Conservation (phyloP, 1,140 invertebrate genomes). For the Drosophila sucinea region DNA sequence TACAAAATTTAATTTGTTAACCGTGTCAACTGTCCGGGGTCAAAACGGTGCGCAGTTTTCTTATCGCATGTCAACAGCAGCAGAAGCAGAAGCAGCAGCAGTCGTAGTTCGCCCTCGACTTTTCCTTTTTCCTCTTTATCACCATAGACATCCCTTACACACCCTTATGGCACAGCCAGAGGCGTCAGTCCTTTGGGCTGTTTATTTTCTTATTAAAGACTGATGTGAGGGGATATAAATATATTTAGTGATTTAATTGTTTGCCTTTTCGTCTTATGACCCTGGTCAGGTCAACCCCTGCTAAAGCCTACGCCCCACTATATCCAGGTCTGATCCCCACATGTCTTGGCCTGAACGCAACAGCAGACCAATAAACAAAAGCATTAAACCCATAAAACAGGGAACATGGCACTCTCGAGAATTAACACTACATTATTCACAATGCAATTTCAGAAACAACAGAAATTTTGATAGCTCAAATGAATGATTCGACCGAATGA, state of each 20-base stretch:
- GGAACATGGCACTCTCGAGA: conserved; percentile 79
- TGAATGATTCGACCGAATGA: conserved; percentile 1
- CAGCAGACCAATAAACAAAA: conserved; percentile 80
- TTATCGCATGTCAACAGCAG: conserved; percentile 70
- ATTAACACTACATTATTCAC: conserved; percentile 81
- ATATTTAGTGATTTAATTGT: conserved; percentile 4
- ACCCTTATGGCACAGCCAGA: conserved; percentile 3
- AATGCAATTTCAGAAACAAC: conserved; percentile 75
- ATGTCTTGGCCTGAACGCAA: conserved; percentile 54
- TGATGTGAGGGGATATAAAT: not conserved
- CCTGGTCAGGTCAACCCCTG: not conserved
- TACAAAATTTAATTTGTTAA: conserved; percentile 64
- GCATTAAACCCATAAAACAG: conserved; percentile 81
- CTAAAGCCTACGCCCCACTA: not conserved
- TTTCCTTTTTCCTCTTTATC: conserved; percentile 8
- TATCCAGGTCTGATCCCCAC: not conserved
- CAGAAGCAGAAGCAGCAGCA: conserved; percentile 42
- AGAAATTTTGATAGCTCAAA: conserved; percentile 18
- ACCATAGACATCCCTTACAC: not conserved
- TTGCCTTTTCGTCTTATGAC: conserved; percentile 5
- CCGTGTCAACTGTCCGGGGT: conserved; percentile 37
- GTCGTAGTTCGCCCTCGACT: conserved; percentile 1
- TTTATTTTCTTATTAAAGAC: not conserved
- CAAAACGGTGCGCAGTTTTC: conserved; percentile 64
- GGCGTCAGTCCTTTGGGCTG: not conserved